Conservation (phyloP, 2,113 vertebrate species). For the Recurvirostra avosetta region DNA sequence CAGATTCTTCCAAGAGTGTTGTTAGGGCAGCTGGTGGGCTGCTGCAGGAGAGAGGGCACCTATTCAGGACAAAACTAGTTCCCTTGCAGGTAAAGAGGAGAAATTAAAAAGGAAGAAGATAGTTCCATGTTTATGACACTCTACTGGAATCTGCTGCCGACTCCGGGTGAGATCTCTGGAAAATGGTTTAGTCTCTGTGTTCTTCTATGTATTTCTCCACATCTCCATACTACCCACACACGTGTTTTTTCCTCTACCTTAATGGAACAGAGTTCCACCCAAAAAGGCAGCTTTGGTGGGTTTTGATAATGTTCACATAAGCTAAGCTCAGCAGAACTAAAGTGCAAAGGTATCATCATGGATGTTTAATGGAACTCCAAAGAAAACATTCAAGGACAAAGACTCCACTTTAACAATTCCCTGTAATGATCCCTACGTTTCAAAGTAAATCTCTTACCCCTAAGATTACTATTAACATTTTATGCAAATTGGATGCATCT, state of each 20-base stretch:
- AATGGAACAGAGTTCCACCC: neutral
- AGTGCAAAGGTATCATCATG: neutral
- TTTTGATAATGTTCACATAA: neutral
- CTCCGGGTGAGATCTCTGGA: neutral
- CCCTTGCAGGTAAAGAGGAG: too few species aligned
- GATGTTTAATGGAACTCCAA: neutral
- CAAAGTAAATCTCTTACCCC: constrained; percentile 22
- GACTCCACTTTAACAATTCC: neutral
- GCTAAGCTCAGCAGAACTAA: neutral
- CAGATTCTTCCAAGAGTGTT: neutral
- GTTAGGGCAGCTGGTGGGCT: neutral
- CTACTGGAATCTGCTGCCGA: rapidly evolving
- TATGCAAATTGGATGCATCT: constrained; percentile 58
- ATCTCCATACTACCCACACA: neutral
- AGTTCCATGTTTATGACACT: neutral
- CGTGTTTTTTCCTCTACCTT: neutral
- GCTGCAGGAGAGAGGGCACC: neutral
- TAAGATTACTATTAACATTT: constrained; percentile 44
- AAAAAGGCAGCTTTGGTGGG: neutral
- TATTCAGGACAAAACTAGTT: rapidly evolving
- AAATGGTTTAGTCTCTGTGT: neutral
- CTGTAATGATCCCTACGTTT: constrained; percentile 10
- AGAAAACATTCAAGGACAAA: constrained; percentile 47
- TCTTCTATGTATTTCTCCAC: neutral
- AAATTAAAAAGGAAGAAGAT: too few species aligned